Percentiles rank a stretch among this genome's conserved stretches.
These are phyloP conservation scores for Cyprinella venusta DNA, from an alignment of 2,797 vertebrate species.

Conservation along the genomic window DNA sequence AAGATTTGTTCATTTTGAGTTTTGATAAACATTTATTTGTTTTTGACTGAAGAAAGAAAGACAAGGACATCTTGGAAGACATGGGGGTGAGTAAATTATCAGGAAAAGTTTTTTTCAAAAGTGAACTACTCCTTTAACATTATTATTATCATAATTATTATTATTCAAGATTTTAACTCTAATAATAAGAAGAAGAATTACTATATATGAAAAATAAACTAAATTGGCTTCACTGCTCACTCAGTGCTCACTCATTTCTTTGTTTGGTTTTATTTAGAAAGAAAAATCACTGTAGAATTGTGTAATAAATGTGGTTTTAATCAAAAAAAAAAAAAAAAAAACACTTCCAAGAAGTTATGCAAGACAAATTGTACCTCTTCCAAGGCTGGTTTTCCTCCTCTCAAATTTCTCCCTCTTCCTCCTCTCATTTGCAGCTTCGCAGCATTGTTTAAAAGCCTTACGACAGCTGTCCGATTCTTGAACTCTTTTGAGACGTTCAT, in stretches of 20 bases:
- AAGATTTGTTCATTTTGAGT: no score
- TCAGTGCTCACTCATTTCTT: not conserved
- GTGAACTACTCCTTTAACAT: no score
- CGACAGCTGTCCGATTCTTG: constrained; percentile 47
- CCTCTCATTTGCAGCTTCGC: constrained; percentile 62
- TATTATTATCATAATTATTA: no score
- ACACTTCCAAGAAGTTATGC: not conserved
- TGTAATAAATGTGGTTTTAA: not conserved
- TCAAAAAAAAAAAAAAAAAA: not conserved
- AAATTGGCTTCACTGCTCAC: not conserved
- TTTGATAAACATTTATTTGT: no score
- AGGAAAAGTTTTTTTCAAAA: no score
- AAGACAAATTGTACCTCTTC: constrained; percentile 65
- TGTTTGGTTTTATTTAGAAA: not conserved
- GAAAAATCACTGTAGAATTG: not conserved
- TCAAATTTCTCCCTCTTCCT: constrained; percentile 45
- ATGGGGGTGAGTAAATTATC: no score
- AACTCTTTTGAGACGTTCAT: constrained; percentile 47
- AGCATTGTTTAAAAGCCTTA: constrained; percentile 66
- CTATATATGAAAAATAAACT: not conserved
- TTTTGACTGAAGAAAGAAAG: no score
- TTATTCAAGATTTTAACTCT: not conserved
- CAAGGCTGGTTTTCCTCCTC: constrained; percentile 57
- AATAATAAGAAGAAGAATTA: not conserved
- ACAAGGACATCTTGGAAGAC: no score